These are phyloP conservation scores for Antheraea mylitta DNA, from an alignment of 1,140 invertebrate species.

Conservation along the genomic window DNA sequence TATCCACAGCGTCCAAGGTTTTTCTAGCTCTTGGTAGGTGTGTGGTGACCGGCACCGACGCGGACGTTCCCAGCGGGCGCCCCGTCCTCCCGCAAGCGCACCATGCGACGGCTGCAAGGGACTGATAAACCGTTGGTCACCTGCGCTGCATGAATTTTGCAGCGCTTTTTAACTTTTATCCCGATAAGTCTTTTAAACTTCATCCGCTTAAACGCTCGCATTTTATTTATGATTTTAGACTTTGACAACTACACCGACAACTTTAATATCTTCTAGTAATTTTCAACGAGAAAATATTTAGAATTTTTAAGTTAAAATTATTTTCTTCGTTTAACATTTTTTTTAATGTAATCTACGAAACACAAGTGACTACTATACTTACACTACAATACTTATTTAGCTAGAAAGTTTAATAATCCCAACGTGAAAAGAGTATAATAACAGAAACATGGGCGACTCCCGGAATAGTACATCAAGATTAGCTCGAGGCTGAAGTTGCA, in stretches of 20 bases:
- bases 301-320: background rate
- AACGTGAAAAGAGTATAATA: slow-evolving; percentile 55
- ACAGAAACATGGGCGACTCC: slow-evolving; percentile 43
- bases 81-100: slow-evolving; percentile 27
- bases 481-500: slow-evolving; percentile 63
- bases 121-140: slow-evolving; percentile 72
- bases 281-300: slow-evolving; percentile 27
- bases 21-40: slow-evolving; percentile 47
- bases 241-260: slow-evolving; percentile 48
- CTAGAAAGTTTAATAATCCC: slow-evolving; percentile 34
- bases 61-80: slow-evolving; percentile 11
- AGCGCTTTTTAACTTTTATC: slow-evolving; percentile 74
- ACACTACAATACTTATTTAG: slow-evolving; percentile 12
- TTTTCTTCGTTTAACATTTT: too few species aligned
- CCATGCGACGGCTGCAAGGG: slow-evolving; percentile 30
- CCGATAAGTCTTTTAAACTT: slow-evolving; percentile 65
- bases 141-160: slow-evolving; percentile 71
- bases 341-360: background rate
- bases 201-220: slow-evolving; percentile 58
- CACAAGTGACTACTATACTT: too few species aligned
- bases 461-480: slow-evolving; percentile 67
- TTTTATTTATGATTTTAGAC: slow-evolving; percentile 66
- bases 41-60: slow-evolving; percentile 32
- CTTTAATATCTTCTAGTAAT: slow-evolving; percentile 37
- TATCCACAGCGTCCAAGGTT: slow-evolving; percentile 55